Evolutionary conservation across 2,888 invertebrate genomes (phyloP).

Genomic region (Morpho helenor): DNA sequence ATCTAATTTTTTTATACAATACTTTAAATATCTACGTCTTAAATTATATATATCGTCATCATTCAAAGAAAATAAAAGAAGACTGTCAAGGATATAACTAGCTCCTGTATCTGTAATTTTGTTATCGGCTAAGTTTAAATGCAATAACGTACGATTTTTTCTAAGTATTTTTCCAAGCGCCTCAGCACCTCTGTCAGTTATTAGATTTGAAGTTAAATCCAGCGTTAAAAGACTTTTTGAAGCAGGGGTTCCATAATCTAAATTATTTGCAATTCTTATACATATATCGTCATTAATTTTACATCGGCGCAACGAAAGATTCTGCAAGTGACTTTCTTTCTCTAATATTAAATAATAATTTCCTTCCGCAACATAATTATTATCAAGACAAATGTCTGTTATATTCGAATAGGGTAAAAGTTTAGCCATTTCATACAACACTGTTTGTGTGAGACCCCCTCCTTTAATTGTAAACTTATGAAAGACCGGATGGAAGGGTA

Average conservation of each 20-base stretch:
- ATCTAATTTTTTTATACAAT: constrained; percentile 28
- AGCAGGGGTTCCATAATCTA: constrained; percentile 32
- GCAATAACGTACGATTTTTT: constrained; percentile 42
- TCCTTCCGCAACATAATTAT: constrained; percentile 36
- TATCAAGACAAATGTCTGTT: constrained; percentile 49
- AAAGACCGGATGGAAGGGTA: constrained; percentile 44
- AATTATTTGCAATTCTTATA: constrained; percentile 34
- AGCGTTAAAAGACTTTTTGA: constrained; percentile 35
- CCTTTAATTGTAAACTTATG: constrained; percentile 37
- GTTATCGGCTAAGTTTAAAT: constrained; percentile 51
- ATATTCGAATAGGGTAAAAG: constrained; percentile 45
- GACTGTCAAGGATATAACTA: constrained; percentile 17
- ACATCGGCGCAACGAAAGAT: constrained; percentile 48
- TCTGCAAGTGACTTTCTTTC: constrained; percentile 35
- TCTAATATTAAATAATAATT: constrained; percentile 45
- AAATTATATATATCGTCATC: constrained; percentile 32
- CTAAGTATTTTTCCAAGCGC: constrained; percentile 40
- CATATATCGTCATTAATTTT: constrained; percentile 38
- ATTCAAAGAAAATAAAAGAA: constrained; percentile 41
- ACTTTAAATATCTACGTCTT: constrained; percentile 29
- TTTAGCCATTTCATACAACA: constrained; percentile 41
- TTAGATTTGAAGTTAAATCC: constrained; percentile 44
- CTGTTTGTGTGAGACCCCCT: constrained; percentile 28
- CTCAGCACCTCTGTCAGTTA: constrained; percentile 43
- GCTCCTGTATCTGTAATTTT: constrained; percentile 43